Percentiles rank a stretch among this genome's conserved stretches.
These are phyloP conservation scores for Solenopsis fugax DNA, from an alignment of 1,140 invertebrate genomes.

Conservation along the genomic window DNA sequence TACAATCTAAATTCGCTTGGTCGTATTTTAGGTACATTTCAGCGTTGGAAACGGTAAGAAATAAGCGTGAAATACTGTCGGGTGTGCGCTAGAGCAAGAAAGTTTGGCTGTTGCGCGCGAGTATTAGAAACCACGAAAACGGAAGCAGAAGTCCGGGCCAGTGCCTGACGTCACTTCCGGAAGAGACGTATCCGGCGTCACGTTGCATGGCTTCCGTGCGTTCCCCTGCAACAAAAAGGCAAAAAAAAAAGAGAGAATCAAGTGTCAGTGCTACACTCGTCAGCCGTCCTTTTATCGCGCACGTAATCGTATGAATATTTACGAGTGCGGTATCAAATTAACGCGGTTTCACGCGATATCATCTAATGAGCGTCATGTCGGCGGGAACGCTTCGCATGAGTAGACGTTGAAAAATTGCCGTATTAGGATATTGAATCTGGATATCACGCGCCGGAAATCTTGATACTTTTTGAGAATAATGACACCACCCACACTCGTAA, in stretches of 20 bases:
- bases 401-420: slow-evolving; percentile 57
- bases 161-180: slow-evolving; percentile 76
- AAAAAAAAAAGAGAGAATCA: slow-evolving; percentile 38
- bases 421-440: slow-evolving; percentile 59
- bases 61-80: slow-evolving; percentile 78
- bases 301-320: slow-evolving; percentile 56
- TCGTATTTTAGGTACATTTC: slow-evolving; percentile 69
- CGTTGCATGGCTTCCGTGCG: slow-evolving; percentile 86
- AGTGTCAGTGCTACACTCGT: slow-evolving; percentile 46
- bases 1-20: slow-evolving; percentile 64
- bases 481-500: slow-evolving; percentile 68
- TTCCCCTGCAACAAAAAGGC: slow-evolving; percentile 82
- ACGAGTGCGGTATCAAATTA: slow-evolving; percentile 49
- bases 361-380: slow-evolving; percentile 48
- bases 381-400: background rate
- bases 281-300: background rate
- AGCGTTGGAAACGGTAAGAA: slow-evolving; percentile 51
- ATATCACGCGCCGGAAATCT: slow-evolving; percentile 52
- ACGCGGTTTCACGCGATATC: slow-evolving; percentile 36
- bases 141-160: slow-evolving; percentile 76
- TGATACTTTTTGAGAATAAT: slow-evolving; percentile 70
- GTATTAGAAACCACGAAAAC: slow-evolving; percentile 79
- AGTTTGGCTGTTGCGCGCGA: slow-evolving; percentile 79
- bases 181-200: slow-evolving; percentile 80
- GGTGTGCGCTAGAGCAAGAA: slow-evolving; percentile 75